Evolutionary conservation across 2,888 invertebrate species (phyloP), one percentile per base, ranked within the genome.

Genomic region (Neelides folsomi): DNA sequence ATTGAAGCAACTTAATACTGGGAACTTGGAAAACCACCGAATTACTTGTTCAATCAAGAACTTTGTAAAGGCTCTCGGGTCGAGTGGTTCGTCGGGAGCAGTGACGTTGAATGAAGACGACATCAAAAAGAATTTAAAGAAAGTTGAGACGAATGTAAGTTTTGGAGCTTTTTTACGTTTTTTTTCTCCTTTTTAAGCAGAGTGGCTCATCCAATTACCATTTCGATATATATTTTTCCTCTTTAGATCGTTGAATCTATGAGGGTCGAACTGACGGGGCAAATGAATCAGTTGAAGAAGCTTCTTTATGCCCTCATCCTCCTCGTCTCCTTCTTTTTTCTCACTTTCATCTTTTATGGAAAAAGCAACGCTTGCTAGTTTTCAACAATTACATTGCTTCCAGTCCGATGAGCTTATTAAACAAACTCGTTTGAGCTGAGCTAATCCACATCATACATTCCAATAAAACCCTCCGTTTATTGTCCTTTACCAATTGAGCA

Each of bases 121-220:
- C 43, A 60, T 63, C 54, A 45, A 58, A 19, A 55, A 57, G 45
- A 61, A 58, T 18, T 47, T 64, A 16, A 58, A 56, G 16, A 57
- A 64, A 47, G 59, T 64, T 53, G 62, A 64, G 50, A 56, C 55
- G 49, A 58, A 61, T 59, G 62, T 64, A 42, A 47, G 52, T 38
- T 16, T 19, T 19, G 12, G 15, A 27, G 12, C 8, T 20, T 34
- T 20, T 45, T 34, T 12, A 18, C 42, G 42, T 16, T 15, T 15
- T 19, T 15, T 35, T 34, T n/a, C 7, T 45, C 35, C 9, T 13
- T 42, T 16, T 15, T 39, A 5, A 36, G 9, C 9, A 39, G 13
- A 15, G 15, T n/a, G 15, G 4, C 39, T 39, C 19, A 19, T 42
- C 19, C 19, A 12, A 42, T 12, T 19, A 42, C 19, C 12, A 37